Evolutionary conservation across 2,888 invertebrate species (phyloP), one percentile per base, ranked within the genome.

Genomic region (Epinotia nisella): DNA sequence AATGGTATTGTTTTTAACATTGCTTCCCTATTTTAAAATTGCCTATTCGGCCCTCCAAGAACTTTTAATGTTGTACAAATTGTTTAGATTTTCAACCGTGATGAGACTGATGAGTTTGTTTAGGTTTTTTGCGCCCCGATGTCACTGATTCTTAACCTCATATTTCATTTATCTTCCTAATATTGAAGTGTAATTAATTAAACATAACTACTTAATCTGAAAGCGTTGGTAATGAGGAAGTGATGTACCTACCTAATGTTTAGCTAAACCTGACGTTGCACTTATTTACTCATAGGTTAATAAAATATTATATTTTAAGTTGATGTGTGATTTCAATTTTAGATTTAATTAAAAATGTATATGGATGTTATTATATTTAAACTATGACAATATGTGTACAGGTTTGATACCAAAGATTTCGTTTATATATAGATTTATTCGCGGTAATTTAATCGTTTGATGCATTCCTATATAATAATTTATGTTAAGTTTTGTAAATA

Each of bases 341-440:
- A 80, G 78, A 74, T 71, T 84, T 82, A 84, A 79, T 78, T 80
- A 78, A 66, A 71, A 76, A 77, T 75, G 76, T 75, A 61, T 74
- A 79, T 79, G 74, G 74, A 74, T 78, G 77, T 72, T 78, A 70
- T 75, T 78, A 74, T 79, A 76, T 62, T 62, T 62, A 74, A 83
- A 82, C 81, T 80, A 80, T 83, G 85, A 85, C 85, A 86, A 86
- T 86, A 86, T 85, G 76, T 80, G 79, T 84, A 85, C 85, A 86
- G 88, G 86, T 85, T 81, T 74, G 76, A 77, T 75, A 77, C 75
- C 75, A 75, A 76, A 76, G 68, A 76, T 71, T 65, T 75, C 68
- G 61, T 76, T 77, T 61, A 64, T 78, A 67, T 51, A 45, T 55
- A 45, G 58, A 62, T 35, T 39, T 10, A 65, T 51, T 62, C 4